These are phyloP conservation scores for Protobothrops flavoviridis DNA, from an alignment of 2,113 vertebrate species.

Conservation along the genomic window DNA sequence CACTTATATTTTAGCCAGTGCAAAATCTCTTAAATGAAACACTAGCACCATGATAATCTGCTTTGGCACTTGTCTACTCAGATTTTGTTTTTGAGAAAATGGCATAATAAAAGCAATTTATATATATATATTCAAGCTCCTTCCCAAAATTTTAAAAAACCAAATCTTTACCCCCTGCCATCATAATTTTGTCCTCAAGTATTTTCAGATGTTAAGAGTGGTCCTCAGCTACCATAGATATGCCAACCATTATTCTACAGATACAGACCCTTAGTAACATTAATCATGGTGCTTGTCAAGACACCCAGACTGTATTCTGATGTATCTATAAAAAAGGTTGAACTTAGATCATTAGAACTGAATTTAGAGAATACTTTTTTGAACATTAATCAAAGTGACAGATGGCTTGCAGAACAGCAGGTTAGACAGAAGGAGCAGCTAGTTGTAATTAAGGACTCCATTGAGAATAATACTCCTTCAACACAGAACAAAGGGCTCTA, in stretches of 20 bases:
- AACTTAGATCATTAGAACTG: constrained; percentile 15
- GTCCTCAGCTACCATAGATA: neutral
- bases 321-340: neutral
- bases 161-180: neutral
- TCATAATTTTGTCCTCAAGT: neutral
- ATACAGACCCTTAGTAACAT: constrained; percentile 10
- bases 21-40: neutral
- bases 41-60: neutral
- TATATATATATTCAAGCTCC: neutral
- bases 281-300: neutral
- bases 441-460: neutral
- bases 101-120: neutral
- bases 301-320: constrained; percentile 27
- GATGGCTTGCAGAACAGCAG: neutral
- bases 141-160: no score
- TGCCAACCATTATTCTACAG: neutral
- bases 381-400: constrained; percentile 45
- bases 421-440: neutral
- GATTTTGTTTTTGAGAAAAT: neutral
- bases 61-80: neutral
- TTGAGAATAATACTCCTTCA: neutral
- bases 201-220: neutral
- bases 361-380: constrained; percentile 9
- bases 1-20: neutral
- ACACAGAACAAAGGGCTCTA: neutral